Conservation (phyloP, 2,888 invertebrate species). For the Meliscaeva auricollis region DNA sequence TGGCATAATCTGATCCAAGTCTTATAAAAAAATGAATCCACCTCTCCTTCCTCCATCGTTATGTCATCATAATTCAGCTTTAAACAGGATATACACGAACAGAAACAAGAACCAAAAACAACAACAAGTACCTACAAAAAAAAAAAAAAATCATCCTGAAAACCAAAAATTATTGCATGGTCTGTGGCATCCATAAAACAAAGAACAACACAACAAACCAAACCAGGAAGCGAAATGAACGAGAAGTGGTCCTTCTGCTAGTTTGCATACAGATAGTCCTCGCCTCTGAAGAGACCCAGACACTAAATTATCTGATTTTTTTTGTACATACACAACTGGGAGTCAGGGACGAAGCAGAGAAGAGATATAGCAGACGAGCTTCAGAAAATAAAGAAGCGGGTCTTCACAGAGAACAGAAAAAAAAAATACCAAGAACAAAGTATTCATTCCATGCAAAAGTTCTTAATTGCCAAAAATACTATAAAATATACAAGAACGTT, state of each 20-base stretch:
- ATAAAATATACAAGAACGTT: constrained; percentile 17
- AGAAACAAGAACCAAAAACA: constrained; percentile 25
- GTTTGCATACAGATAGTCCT: constrained; percentile 41
- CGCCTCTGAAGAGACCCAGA: constrained; percentile 49
- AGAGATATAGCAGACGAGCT: constrained; percentile 13
- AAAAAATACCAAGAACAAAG: constrained; percentile 31
- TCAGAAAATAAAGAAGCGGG: constrained; percentile 2
- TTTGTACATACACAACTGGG: constrained; percentile 21
- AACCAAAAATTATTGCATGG: constrained; percentile 73
- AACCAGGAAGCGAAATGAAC: constrained; percentile 37
- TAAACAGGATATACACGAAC: constrained; percentile 14
- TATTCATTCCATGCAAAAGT: constrained; percentile 65
- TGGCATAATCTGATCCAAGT: constrained; percentile 16
- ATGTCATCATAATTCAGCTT: constrained; percentile 22
- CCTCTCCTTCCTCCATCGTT: not conserved
- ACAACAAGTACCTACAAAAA: constrained; percentile 24
- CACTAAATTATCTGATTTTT: constrained; percentile 61
- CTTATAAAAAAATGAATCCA: not conserved
- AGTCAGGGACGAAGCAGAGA: not conserved
- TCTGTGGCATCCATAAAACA: constrained; percentile 69
- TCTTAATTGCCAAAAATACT: constrained; percentile 67
- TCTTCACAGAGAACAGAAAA: constrained; percentile 1
- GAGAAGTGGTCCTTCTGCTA: constrained; percentile 57
- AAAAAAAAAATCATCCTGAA: constrained; percentile 42
- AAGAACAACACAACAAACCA: constrained; percentile 55